Evolutionary conservation across 2,888 invertebrate species (phyloP).

Genomic region (Hoplodrina blanda): DNA sequence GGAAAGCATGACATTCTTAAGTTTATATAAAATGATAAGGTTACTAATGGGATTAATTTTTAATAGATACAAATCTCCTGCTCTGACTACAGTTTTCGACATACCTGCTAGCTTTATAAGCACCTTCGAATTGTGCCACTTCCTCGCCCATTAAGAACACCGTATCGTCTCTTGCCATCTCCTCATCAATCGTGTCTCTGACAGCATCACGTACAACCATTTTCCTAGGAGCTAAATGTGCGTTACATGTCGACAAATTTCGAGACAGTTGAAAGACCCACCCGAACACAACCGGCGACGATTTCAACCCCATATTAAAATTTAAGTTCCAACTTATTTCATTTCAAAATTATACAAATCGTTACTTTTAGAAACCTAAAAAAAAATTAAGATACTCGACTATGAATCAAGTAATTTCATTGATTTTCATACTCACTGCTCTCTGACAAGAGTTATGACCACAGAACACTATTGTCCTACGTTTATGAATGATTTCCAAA

Average conservation of each 20-base stretch:
- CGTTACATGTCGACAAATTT: slow-evolving; percentile 82
- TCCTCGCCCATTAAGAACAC: slow-evolving; percentile 99
- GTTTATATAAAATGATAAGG: too few species aligned
- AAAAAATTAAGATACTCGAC: background rate
- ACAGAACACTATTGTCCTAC: too few species aligned
- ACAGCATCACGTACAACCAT: slow-evolving; percentile 99
- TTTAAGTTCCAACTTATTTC: slow-evolving; percentile 22
- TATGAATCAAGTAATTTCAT: background rate
- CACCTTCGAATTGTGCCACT: slow-evolving; percentile 99
- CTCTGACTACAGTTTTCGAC: background rate
- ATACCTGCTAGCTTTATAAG: slow-evolving; percentile 96
- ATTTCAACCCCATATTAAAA: slow-evolving; percentile 86
- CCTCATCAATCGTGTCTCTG: slow-evolving; percentile 98
- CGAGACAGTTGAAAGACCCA: slow-evolving; percentile 79
- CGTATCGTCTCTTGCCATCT: slow-evolving; percentile 97
- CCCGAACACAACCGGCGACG: slow-evolving; percentile 82
- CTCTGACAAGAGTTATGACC: background rate
- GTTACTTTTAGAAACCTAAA: background rate
- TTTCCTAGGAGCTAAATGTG: slow-evolving; percentile 88
- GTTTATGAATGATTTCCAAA: too few species aligned
- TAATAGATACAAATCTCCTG: too few species aligned
- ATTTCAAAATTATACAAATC: slow-evolving; percentile 56
- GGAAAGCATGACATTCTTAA: too few species aligned
- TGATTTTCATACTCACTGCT: background rate
- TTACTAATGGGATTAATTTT: too few species aligned